Base-by-base conservation (phyloP, 1,140 invertebrate genomes). In the Diorhabda sublineata region DNA sequence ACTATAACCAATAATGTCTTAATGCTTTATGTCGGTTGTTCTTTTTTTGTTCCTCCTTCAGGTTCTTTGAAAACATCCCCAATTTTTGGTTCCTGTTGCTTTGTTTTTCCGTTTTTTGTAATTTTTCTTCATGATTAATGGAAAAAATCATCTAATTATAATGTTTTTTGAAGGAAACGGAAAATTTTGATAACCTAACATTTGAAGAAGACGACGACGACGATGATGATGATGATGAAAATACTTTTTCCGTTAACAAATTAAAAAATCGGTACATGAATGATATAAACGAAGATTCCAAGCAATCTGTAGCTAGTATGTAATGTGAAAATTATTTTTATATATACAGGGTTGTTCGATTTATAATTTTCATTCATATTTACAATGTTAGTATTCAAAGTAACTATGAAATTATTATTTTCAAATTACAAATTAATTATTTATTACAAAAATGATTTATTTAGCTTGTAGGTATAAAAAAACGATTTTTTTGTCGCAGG, bases 171-270 rank as follows among this genome's bases (percentile, higher is more conserved):
- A 45, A 71, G 70, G 63, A 64, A 71, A 72, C 59, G 71, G 71
- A 74, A 71, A 87, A 91, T 77, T 88, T 91, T 76, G 87, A 90
- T 68, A 88, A 91, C 76, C 83, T 84, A 74, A 86, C 87, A 72
- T 87, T 88, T 79, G 83, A 77, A 63, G 85, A 63, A 43, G 26
- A 26, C 26, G 47, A 52, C 8, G 58, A 26, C 26, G 65, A 88
- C 73, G 87, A 90, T 71, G 91, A 92, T 74, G 91, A 93, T 68
- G 89, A 93, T 77, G 83, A 86, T 75, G 90, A 90, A 71, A 91
- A 93, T 82, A 88, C 85, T 1, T 88, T 95, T 76, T 95, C 92
- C 6, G 81, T 95, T 70, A 87, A 89, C 60, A 92, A 91, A 82
- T 86, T 95, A 4, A 95, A 95, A 80, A 85, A 87, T 57, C 84